Base-by-base conservation (phyloP, 2,888 invertebrate species). In the Entomobrya multifasciata region DNA sequence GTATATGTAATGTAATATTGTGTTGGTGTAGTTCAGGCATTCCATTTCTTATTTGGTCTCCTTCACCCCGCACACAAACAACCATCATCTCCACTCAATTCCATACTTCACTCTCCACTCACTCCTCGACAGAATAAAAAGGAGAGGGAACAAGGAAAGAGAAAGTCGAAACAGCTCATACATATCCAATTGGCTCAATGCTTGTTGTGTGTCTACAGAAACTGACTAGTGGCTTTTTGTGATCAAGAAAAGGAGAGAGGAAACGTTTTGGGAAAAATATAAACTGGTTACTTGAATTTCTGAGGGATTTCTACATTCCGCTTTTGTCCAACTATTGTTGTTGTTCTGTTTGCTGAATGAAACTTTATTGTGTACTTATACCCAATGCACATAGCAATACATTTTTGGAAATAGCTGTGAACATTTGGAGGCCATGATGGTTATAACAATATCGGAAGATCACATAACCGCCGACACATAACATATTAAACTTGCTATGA, bases 161-260 rank as follows among this genome's bases (percentile, higher is more conserved):
- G n/a, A n/a, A n/a, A 55, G n/a, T 5, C 65, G 65, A n/a, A 65
- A 44, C 65, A 80, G 36, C 80, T 80, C 80, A 80, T 80, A 80
- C 80, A 80, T 80, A 80, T 67, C 80, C 80, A 80, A 80, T 80
- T 80, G 80, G 67, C 55, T 30, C 15, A 57, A 57, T 57, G 27
- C n/a, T n/a, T n/a, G n/a, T n/a, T n/a, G n/a, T n/a, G n/a, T n/a
- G n/a, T n/a, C n/a, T n/a, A n/a, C n/a, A n/a, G 25, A 10, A 57
- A 17, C 17, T 22, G n/a, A 49, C 13, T 8, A 22, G 41, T 27
- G 62, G 65, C 47, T 49, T 67, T 47, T 62, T 41, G 36, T 62
- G 11, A 4, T 11, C 1, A 36, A 65, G 36, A 36, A 36, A 65
- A n/a, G 57, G 20, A 57, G 22, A 57, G 25, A 11, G 15, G 57